phyloP scores from a whole-genome alignment of 2,888 invertebrate species.

The Microdon myrmicae region DNA sequence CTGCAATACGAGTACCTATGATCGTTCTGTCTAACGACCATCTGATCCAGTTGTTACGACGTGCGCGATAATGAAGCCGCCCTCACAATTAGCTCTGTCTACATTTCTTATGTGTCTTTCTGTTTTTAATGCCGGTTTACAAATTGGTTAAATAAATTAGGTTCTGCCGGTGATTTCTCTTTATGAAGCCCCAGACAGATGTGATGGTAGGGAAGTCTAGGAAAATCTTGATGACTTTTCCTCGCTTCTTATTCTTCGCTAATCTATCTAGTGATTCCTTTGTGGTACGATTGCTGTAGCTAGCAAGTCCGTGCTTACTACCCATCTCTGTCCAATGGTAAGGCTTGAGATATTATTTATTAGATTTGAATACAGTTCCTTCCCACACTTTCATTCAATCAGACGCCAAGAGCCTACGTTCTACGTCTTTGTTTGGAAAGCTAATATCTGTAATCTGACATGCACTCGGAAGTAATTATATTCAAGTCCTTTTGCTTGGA shows the following conservation, averaged over 20 bases:
- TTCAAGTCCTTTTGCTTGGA: too few species aligned
- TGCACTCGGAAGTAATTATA: too few species aligned
- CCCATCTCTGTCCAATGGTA: conserved; percentile 16
- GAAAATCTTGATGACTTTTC: conserved; percentile 20
- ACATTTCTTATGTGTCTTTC: conserved; percentile 2
- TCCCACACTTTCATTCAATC: conserved; percentile 22
- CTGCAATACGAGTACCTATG: too few species aligned
- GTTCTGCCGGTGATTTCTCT: conserved; percentile 19
- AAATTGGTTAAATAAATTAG: conserved; percentile 30
- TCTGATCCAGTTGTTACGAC: too few species aligned
- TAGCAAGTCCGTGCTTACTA: conserved; percentile 8
- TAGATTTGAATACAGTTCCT: conserved; percentile 21
- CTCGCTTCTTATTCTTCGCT: conserved; percentile 12
- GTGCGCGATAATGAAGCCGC: too few species aligned
- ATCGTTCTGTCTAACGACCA: too few species aligned
- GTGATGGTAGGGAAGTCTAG: background rate
- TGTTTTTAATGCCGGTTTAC: background rate
- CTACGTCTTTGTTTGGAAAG: too few species aligned
- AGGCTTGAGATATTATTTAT: conserved; percentile 20
- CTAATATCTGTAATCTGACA: too few species aligned
- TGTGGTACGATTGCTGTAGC: background rate
- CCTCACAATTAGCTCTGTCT: conserved; percentile 11
- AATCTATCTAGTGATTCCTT: background rate
- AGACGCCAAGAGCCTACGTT: too few species aligned
- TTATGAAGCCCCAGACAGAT: background rate